A percentile compares a stretch with the other conserved stretches of the same genome.
phyloP scores from a whole-genome alignment of 2,888 invertebrate species.

The Sarcophaga caerulescens region DNA sequence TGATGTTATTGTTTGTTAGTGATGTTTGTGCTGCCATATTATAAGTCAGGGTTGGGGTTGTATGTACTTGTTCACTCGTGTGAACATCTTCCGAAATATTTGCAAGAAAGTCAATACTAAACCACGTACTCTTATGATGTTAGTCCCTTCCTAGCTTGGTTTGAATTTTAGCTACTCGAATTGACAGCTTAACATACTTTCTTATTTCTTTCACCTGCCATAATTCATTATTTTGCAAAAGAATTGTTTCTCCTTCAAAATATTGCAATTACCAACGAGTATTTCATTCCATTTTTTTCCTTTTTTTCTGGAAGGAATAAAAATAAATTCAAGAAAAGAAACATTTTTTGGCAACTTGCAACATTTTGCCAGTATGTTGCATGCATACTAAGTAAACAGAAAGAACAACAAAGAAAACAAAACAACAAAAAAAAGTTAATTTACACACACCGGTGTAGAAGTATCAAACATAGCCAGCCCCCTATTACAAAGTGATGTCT shows the following conservation, averaged over 20 bases:
- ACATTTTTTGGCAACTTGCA: conserved; percentile 35
- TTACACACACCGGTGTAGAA: not conserved
- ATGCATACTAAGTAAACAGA: conserved; percentile 47
- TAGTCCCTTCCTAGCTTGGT: too few species aligned
- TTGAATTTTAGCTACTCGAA: too few species aligned
- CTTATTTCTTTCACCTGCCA: too few species aligned
- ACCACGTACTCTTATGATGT: too few species aligned
- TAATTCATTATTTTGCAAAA: not conserved
- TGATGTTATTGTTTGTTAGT: too few species aligned
- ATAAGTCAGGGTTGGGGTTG: too few species aligned
- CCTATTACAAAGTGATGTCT: not conserved
- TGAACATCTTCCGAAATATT: too few species aligned
- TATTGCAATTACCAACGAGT: not conserved
- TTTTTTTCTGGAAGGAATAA: not conserved
- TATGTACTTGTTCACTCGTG: too few species aligned
- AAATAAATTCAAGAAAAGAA: not conserved
- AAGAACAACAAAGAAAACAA: not conserved
- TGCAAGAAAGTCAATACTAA: too few species aligned
- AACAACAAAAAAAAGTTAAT: not conserved
- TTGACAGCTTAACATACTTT: too few species aligned
- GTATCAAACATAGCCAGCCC: not conserved
- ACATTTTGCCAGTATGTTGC: conserved; percentile 42
- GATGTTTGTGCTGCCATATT: too few species aligned
- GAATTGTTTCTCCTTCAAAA: not conserved
- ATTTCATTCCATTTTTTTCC: too few species aligned